These are phyloP conservation scores for Stenurella melanura DNA, from an alignment of 2,888 invertebrate genomes.

Conservation along the genomic window DNA sequence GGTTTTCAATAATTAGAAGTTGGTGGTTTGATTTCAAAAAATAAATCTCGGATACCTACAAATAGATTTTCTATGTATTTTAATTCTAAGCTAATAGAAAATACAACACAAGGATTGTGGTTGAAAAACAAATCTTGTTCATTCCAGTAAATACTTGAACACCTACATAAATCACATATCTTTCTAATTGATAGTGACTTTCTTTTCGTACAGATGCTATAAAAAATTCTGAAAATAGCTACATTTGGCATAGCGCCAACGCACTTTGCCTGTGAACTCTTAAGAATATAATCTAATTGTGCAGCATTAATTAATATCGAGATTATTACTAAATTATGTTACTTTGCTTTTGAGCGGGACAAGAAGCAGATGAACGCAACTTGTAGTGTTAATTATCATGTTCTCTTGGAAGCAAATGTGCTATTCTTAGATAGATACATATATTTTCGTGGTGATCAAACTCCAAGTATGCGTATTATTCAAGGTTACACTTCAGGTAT, in stretches of 20 bases:
- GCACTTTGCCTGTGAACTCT: not conserved
- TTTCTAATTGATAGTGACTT: not conserved
- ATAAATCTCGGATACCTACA: too few species aligned
- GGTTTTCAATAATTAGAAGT: too few species aligned
- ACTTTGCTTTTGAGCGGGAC: not conserved
- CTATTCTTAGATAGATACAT: not conserved
- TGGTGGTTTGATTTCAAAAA: too few species aligned
- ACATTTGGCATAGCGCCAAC: not conserved
- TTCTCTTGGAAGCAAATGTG: not conserved
- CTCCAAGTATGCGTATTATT: too few species aligned
- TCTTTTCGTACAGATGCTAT: not conserved
- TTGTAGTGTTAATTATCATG: not conserved
- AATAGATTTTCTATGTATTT: too few species aligned
- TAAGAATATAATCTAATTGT: not conserved
- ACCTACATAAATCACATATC: not conserved
- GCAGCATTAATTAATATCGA: not conserved
- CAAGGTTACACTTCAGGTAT: too few species aligned
- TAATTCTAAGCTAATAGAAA: too few species aligned
- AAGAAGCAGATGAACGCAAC: not conserved
- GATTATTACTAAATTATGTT: not conserved
- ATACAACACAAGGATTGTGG: too few species aligned
- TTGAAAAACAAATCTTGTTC: too few species aligned
- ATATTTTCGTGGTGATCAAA: too few species aligned
- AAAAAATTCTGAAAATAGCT: conserved; percentile 1
- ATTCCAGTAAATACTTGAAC: too few species aligned